Percentiles rank a stretch among this genome's conserved stretches.
Evolutionary conservation across 1,140 invertebrate species (phyloP).

Genomic region (Sarcophaga peregrina): DNA sequence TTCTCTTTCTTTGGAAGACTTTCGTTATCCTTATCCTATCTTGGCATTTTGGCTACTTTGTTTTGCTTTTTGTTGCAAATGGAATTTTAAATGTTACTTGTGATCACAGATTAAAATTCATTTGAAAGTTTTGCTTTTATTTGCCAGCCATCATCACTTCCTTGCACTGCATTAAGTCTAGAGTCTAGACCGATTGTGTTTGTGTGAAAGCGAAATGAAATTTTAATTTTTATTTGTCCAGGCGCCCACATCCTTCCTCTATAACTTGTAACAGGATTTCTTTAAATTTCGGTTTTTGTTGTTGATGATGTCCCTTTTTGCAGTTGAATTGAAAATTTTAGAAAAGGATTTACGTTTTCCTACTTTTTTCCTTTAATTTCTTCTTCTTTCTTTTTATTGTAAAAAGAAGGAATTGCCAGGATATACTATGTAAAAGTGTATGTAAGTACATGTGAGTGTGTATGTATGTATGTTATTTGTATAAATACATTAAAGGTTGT

Average conservation of each 20-base stretch:
- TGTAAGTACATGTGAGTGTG: background rate
- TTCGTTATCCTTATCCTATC: too few relatives aligned
- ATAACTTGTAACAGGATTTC: too few relatives aligned
- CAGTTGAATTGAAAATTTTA: background rate
- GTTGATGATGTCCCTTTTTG: background rate
- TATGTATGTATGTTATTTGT: background rate
- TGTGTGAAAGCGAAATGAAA: background rate
- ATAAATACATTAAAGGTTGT: too few relatives aligned
- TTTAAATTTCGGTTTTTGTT: too few relatives aligned
- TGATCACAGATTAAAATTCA: slow-evolving; percentile 23
- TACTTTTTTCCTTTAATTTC: background rate
- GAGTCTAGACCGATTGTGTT: slow-evolving; percentile 12
- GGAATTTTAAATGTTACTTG: background rate
- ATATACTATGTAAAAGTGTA: background rate
- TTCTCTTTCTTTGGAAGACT: too few relatives aligned
- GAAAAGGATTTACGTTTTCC: background rate
- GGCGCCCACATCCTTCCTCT: background rate
- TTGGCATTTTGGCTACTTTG: too few relatives aligned
- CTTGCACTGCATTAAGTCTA: background rate
- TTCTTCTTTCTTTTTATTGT: background rate
- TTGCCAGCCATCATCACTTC: background rate
- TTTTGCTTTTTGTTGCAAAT: too few relatives aligned
- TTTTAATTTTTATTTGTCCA: background rate
- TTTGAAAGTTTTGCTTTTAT: slow-evolving; percentile 13
- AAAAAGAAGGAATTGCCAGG: background rate